Evolutionary conservation across 1,140 invertebrate species (phyloP).

Genomic region (Phthorimaea operculella): DNA sequence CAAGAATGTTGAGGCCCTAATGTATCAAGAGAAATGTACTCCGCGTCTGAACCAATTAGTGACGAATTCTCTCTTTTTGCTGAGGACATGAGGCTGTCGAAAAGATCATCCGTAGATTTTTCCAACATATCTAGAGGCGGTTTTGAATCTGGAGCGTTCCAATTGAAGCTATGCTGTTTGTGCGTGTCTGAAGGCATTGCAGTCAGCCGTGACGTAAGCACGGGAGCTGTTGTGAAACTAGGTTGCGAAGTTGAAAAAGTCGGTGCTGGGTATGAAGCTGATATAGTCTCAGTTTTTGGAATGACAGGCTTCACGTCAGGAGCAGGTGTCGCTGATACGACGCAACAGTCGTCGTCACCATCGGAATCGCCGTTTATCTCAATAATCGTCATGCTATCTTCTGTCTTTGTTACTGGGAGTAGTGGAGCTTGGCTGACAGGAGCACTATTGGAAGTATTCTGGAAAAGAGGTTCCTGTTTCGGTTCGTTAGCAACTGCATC

Average conservation of each 20-base stretch:
- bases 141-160: conserved; percentile 58
- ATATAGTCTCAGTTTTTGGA: conserved; percentile 35
- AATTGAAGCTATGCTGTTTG: conserved; percentile 58
- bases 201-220: conserved; percentile 27
- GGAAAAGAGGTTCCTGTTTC: conserved; percentile 18
- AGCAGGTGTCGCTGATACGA: conserved; percentile 56
- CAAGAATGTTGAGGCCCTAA: conserved; percentile 63
- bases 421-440: conserved; percentile 16
- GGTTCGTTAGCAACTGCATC: conserved; percentile 16
- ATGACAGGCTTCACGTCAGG: conserved; percentile 48
- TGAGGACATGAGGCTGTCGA: conserved; percentile 49
- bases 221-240: conserved; percentile 24
- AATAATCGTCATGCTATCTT: conserved; percentile 41
- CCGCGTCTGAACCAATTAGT: conserved; percentile 38
- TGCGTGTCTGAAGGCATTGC: conserved; percentile 30
- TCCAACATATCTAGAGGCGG: conserved; percentile 49
- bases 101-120: conserved; percentile 59
- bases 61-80: conserved; percentile 50
- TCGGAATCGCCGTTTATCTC: conserved; percentile 64
- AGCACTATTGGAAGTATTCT: conserved; percentile 4
- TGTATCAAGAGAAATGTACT: conserved; percentile 61
- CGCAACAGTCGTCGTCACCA: conserved; percentile 61
- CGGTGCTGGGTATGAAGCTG: conserved; percentile 26
- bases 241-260: conserved; percentile 33
- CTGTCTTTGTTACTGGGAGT: conserved; percentile 43